phyloP scores from a whole-genome alignment of 2,797 vertebrate genomes.

The Chaunax sp. region DNA sequence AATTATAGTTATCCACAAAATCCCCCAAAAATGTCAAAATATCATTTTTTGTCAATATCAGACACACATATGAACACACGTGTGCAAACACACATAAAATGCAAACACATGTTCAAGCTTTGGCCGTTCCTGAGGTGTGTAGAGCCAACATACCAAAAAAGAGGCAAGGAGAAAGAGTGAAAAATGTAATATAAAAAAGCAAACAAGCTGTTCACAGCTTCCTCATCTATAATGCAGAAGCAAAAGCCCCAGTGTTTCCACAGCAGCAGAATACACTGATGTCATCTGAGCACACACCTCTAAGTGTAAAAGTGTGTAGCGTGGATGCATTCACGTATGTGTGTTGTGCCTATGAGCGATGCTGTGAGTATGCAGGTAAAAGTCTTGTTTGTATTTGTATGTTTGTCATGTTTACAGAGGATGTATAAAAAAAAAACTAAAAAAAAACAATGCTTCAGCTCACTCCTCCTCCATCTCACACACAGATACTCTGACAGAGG shows the following conservation, averaged over 20 bases:
- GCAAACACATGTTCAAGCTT: conserved; percentile 12
- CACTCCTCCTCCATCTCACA: conserved; percentile 23
- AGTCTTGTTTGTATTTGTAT: conserved; percentile 1
- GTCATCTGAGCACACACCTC: conserved; percentile 44
- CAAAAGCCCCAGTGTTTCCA: conserved; percentile 55
- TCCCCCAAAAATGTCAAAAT: no score
- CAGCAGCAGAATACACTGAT: conserved; percentile 43
- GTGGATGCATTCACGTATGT: conserved; percentile 22
- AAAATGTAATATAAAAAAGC: conserved; percentile 67
- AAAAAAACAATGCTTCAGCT: conserved; percentile 42
- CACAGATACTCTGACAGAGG: conserved; percentile 45
- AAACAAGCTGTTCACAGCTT: conserved; percentile 70
- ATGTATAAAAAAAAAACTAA: conserved; percentile 5
- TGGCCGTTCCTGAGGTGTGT: conserved; percentile 29
- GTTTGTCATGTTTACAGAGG: conserved; percentile 39
- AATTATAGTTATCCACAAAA: no score
- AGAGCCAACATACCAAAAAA: conserved; percentile 29
- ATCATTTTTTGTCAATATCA: no score
- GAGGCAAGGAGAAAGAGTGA: conserved; percentile 20
- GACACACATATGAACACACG: background rate
- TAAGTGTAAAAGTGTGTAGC: conserved; percentile 19
- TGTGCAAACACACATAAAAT: conserved; percentile 36
- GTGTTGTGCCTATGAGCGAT: conserved; percentile 11
- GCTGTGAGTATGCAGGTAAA: conserved; percentile 1
- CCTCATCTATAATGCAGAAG: conserved; percentile 77